Percentiles rank a stretch among this genome's conserved stretches.
Conservation (phyloP, 2,113 vertebrate species). For the Lepisosteus osseus region DNA sequence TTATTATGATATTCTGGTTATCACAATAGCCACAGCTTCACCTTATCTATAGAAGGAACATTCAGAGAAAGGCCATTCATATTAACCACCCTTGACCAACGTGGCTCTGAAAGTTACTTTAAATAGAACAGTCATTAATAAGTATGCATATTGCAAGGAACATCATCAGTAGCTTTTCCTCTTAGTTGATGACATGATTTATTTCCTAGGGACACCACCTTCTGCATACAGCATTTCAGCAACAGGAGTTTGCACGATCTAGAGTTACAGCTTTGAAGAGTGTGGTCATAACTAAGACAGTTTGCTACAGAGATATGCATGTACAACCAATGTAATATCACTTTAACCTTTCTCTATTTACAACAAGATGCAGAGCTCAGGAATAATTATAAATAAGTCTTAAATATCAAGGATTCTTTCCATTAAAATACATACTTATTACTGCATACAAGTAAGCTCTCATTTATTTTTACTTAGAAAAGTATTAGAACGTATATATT, state of each 20-base stretch:
- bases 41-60: slow-evolving; percentile 15
- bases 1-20: not conserved
- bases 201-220: slow-evolving; percentile 28
- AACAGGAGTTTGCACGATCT: slow-evolving; percentile 27
- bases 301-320: not conserved
- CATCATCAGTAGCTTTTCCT: slow-evolving; percentile 11
- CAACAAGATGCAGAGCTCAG: slow-evolving; percentile 40
- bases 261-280: slow-evolving; percentile 31
- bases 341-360: slow-evolving; percentile 41
- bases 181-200: slow-evolving; percentile 38
- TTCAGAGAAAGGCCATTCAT: slow-evolving; percentile 33
- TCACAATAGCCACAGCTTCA: not conserved
- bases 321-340: slow-evolving; percentile 17
- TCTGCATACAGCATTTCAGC: slow-evolving; percentile 27
- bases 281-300: slow-evolving; percentile 18
- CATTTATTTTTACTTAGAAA: no score
- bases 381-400: slow-evolving; percentile 40
- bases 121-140: slow-evolving; percentile 23
- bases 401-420: slow-evolving; percentile 39
- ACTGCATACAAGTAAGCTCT: no score
- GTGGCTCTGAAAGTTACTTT: slow-evolving; percentile 3
- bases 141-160: slow-evolving; percentile 12
- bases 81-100: not conserved
- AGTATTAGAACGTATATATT: no score
- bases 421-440: slow-evolving; percentile 19